These are phyloP conservation scores for Frieseomelitta varia DNA, from an alignment of 1,140 invertebrate genomes.

Conservation along the genomic window DNA sequence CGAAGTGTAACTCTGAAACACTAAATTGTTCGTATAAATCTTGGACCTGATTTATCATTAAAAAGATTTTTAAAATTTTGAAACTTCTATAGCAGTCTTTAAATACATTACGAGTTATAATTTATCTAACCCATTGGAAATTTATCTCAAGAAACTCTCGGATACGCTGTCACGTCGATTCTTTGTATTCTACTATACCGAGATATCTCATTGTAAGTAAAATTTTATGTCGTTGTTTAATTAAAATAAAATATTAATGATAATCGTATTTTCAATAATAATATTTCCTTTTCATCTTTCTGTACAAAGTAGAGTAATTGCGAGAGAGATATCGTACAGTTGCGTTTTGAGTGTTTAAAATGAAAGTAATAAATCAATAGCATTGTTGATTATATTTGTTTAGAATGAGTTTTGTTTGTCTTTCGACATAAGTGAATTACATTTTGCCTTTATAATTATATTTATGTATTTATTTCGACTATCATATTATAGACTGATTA, in stretches of 20 bases:
- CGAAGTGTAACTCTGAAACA: constrained; percentile 90
- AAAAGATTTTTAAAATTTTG: not conserved
- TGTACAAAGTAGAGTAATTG: not conserved
- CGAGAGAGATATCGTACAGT: no score
- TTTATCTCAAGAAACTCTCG: not conserved
- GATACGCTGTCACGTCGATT: not conserved
- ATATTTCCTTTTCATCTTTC: not conserved
- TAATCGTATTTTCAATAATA: not conserved
- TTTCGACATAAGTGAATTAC: no score
- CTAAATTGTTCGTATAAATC: constrained; percentile 77
- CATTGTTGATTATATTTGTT: no score
- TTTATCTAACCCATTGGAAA: not conserved
- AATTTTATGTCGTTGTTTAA: not conserved
- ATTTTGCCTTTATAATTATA: no score
- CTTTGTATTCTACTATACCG: not conserved
- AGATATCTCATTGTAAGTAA: not conserved
- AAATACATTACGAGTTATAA: not conserved
- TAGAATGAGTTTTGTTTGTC: no score
- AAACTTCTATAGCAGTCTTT: not conserved
- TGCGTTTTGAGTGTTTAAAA: no score
- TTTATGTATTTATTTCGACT: no score
- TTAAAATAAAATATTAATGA: not conserved
- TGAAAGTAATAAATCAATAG: not conserved
- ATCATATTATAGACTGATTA: no score
- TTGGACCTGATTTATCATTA: constrained; percentile 16